Evolutionary conservation across 2,888 invertebrate genomes (phyloP).

Genomic region (Cephus runcator): DNA sequence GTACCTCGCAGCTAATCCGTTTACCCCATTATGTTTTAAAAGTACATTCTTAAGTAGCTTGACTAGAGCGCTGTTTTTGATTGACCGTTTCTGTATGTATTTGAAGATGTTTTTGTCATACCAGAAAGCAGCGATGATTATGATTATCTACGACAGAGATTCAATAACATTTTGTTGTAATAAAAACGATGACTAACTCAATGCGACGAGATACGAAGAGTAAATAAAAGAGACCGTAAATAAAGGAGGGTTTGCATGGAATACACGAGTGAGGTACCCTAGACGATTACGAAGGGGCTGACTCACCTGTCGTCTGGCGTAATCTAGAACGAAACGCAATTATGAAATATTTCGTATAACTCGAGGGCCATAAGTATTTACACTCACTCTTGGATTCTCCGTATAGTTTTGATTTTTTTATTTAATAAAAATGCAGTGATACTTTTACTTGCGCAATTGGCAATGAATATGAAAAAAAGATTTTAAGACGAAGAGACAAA

Average conservation of each 20-base stretch:
- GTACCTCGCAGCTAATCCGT: neutral
- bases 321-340: neutral
- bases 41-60: too few relatives aligned
- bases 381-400: neutral
- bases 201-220: neutral
- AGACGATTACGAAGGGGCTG: neutral
- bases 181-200: too few relatives aligned
- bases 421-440: neutral
- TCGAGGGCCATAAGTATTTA: neutral
- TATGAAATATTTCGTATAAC: neutral
- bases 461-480: neutral
- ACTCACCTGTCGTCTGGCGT: neutral
- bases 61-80: too few relatives aligned
- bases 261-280: neutral
- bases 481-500: neutral
- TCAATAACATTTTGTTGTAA: neutral
- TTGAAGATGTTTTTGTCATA: too few relatives aligned
- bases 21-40: neutral
- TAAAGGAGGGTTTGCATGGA: neutral
- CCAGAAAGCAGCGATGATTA: too few relatives aligned
- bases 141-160: neutral
- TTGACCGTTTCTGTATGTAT: neutral
- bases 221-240: neutral
- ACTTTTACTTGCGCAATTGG: too few relatives aligned
- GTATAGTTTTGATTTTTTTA: neutral